Conservation (phyloP, 2,888 invertebrate genomes). For the Seira musarum region DNA sequence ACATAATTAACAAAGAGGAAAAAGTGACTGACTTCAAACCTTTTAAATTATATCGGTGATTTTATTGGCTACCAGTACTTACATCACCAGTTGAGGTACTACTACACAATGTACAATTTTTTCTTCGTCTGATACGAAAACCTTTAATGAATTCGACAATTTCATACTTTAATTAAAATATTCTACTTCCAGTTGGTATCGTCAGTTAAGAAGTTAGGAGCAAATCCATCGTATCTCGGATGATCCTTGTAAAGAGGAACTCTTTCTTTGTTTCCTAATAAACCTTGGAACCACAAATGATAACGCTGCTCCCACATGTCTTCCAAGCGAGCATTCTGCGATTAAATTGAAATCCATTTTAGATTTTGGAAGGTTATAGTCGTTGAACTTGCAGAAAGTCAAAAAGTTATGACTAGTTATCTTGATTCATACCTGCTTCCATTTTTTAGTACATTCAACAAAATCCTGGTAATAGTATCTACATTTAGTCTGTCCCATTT, state of each 20-base stretch:
- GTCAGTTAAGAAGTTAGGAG: conserved; percentile 26
- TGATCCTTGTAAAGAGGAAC: conserved; percentile 28
- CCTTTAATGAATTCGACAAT: neutral
- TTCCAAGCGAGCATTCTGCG: conserved; percentile 44
- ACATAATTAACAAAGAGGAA: too few relatives aligned
- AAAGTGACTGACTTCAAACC: too few relatives aligned
- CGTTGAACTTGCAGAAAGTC: neutral
- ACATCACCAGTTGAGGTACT: too few relatives aligned
- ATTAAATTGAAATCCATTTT: neutral
- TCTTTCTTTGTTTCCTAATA: conserved; percentile 51
- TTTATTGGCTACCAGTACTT: too few relatives aligned
- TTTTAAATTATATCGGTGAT: too few relatives aligned
- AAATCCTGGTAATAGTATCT: conserved; percentile 79
- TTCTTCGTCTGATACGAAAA: neutral
- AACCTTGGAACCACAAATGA: conserved; percentile 55
- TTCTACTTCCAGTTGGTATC: conserved; percentile 10
- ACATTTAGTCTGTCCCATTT: conserved; percentile 78
- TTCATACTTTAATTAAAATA: too few relatives aligned
- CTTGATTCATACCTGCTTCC: conserved; percentile 76
- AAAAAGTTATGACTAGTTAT: neutral
- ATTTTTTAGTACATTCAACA: conserved; percentile 79
- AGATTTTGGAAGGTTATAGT: neutral
- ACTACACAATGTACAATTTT: neutral
- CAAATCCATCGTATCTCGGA: conserved; percentile 43
- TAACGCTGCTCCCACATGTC: conserved; percentile 60